Evolutionary conservation across 2,888 invertebrate species (phyloP), one percentile per base, ranked within the genome.

Genomic region (Charanyca ferruginea): DNA sequence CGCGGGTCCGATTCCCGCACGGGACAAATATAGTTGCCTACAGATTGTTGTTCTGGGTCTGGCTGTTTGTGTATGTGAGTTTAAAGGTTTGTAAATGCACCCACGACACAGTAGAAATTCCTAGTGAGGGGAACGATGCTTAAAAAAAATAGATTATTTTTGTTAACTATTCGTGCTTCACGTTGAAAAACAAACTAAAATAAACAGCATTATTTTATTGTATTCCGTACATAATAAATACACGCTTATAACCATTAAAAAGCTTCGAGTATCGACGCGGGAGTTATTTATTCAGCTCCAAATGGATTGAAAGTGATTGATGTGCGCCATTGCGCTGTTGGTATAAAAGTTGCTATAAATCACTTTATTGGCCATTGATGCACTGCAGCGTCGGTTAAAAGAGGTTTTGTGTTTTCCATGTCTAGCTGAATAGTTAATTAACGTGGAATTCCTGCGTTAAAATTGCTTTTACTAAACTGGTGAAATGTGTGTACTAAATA

Each of bases 261-360:
- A 66, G 71, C 68, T 68, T 49, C 64, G 71, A 68, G 74, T 79
- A 80, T 82, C 80, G 79, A 80, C 83, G 66, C 58, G 63, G 53
- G 71, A 66, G 78, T 82, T 83, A 83, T 84, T 83, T 83, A 81
- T 84, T 79, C 82, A 65, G 66, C 73, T 82, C 75, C 82, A 83
- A 87, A 87, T 87, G 87, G 86, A 79, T 79, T 72, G 86, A 78
- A 77, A 83, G 85, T 81, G 87, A 87, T 87, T 82, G 86, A 87
- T 85, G 61, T 47, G 42, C 54, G 49, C 67, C 49, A 58, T 71
- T 45, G 71, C 49, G 65, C 60, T 51, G 49, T 53, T 55, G 38
- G 53, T 52, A 75, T 78, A 78, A 79, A 81, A 81, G 49, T 81
- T 68, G 35, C 47, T 49, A 76, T 80, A 73, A 79, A 80, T 81